Evolutionary conservation across 2,888 invertebrate genomes (phyloP), one percentile per base, ranked within the genome.

Genomic region (Caenorhabditis panamensis): DNA sequence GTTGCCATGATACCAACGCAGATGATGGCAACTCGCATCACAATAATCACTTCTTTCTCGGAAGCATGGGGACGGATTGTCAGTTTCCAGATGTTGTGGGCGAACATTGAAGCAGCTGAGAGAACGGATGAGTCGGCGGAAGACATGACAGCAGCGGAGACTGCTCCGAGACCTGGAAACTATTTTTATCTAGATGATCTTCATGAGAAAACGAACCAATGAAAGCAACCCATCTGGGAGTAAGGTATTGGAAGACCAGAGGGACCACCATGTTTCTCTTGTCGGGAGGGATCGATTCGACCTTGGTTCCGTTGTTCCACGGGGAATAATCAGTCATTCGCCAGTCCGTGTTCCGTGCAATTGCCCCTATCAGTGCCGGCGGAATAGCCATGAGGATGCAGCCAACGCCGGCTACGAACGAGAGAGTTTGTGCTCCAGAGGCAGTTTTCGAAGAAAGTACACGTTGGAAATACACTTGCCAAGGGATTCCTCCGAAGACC

Each of bases 131-230:
- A 98, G 92, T 99, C 98, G 0, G 98, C 98, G 0, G 97, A 97
- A 44, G 97, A 97, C 98, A 99, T 99, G 84, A 99, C 98, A 22
- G 98, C 98, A 0, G 98, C 99, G 0, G 97, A 97, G 8, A 99
- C 97, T 8, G 98, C 98, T 0, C 99, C 99, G 84, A 99, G 94
- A 11, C 89, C 88, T 87, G 62, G 51, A 84, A 20, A 67, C n/a
- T n/a, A n/a, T n/a, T n/a, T 59, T 41, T 9, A 18, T 24, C 1
- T 44, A 54, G 22, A 24, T 51, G 18, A 56, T n/a, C 26, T 37
- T 22, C 13, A 37, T 9, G 1, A 20, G 18, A 9, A 18, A 11
- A 64, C 16, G 5, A 36, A 8, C 97, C 98, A 91, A 99, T 95
- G 93, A 99, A 98, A 2, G 97, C 96, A 28, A 99, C 96, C 92